A percentile compares a stretch with the other conserved stretches of the same genome.
These are phyloP conservation scores for Acropora tenuis DNA, from an alignment of 64 coral and sea anemone species.

Conservation along the genomic window DNA sequence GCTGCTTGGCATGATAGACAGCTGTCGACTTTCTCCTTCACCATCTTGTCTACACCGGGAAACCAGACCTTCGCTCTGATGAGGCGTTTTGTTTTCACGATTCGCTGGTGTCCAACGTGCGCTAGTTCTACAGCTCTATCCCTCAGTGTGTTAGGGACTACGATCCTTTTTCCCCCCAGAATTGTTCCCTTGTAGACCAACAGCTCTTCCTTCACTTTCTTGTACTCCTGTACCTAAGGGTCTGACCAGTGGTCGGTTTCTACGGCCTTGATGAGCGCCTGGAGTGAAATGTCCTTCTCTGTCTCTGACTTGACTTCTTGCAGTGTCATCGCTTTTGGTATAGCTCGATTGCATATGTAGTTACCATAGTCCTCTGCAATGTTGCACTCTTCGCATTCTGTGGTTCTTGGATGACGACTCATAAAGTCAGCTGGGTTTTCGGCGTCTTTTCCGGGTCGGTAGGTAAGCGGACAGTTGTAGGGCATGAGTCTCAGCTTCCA, in stretches of 20 bases:
- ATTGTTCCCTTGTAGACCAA: slow-evolving; percentile 12
- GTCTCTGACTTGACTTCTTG: slow-evolving; percentile 26
- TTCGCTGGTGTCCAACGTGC: slow-evolving; percentile 40
- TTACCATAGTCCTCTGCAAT: slow-evolving; percentile 58
- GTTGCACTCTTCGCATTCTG: background rate
- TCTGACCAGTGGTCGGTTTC: slow-evolving; percentile 24
- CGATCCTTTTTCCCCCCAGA: slow-evolving; percentile 16
- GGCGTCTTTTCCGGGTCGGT: slow-evolving; percentile 29
- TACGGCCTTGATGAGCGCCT: slow-evolving; percentile 14
- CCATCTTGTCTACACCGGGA: slow-evolving; percentile 19
- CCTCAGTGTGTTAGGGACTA: slow-evolving; percentile 12
- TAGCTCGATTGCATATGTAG: slow-evolving; percentile 37
- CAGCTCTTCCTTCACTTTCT: slow-evolving; percentile 4
- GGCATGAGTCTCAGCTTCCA: slow-evolving; percentile 59
- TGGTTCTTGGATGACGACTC: slow-evolving; percentile 24
- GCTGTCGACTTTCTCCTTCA: slow-evolving; percentile 12
- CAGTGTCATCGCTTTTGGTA: slow-evolving; percentile 65
- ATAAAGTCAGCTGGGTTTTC: slow-evolving; percentile 58
- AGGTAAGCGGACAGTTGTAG: slow-evolving; percentile 44
- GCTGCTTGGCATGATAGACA: too few species aligned
- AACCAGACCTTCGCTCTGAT: slow-evolving; percentile 29
- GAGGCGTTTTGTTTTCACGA: slow-evolving; percentile 35
- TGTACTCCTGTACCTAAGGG: slow-evolving; percentile 18
- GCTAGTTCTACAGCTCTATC: background rate
- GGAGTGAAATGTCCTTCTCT: slow-evolving; percentile 1